Conservation (phyloP, 1,140 invertebrate genomes). For the Sycophaga agraensis region DNA sequence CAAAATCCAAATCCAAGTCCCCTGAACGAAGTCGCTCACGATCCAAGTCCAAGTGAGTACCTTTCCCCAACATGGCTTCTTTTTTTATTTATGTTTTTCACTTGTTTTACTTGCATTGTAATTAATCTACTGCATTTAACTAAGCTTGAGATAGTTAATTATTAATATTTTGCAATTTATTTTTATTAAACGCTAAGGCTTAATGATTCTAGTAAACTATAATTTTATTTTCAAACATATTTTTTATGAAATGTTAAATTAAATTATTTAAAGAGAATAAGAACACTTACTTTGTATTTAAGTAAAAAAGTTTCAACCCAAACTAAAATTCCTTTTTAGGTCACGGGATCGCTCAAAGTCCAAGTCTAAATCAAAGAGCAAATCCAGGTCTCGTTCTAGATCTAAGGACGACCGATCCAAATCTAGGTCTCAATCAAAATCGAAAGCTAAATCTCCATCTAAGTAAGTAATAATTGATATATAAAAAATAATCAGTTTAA, state of each 20-base stretch:
- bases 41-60: conserved; percentile 62
- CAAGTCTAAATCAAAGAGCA: conserved; percentile 61
- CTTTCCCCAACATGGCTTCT: conserved; percentile 24
- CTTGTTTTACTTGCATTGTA: too few relatives aligned
- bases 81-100: conserved; percentile 29
- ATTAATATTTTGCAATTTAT: too few relatives aligned
- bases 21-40: conserved; percentile 64
- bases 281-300: too few relatives aligned
- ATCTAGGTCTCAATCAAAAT: conserved; percentile 63
- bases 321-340: conserved; percentile 55
- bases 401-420: conserved; percentile 62
- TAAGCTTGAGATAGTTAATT: too few relatives aligned
- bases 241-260: too few relatives aligned
- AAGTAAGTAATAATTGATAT: conserved; percentile 50
- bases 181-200: too few relatives aligned
- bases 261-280: too few relatives aligned
- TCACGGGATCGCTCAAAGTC: conserved; percentile 63
- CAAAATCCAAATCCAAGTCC: conserved; percentile 69
- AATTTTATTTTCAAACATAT: too few relatives aligned
- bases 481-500: too few relatives aligned
- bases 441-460: conserved; percentile 59
- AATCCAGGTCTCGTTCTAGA: conserved; percentile 63
- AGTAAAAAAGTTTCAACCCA: too few relatives aligned
- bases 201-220: too few relatives aligned
- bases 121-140: too few relatives aligned